Conservation (phyloP, 2,113 vertebrate genomes). For the Nyctibius bracteatus region DNA sequence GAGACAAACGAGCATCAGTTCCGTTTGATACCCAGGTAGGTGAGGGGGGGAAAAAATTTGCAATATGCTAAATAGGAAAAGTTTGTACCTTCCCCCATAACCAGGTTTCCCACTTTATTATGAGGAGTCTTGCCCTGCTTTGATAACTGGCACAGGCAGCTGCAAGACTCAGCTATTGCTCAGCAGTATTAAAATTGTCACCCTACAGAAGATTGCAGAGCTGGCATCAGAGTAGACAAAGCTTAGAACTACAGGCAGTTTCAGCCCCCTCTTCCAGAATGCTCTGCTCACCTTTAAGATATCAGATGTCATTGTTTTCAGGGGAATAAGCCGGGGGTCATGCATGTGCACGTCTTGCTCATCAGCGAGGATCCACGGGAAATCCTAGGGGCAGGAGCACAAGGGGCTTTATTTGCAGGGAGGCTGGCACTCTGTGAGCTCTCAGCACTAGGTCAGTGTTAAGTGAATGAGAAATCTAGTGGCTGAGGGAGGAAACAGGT, state of each 20-base stretch:
- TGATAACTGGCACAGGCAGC: not conserved
- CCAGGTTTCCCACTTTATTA: not conserved
- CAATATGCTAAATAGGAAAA: not conserved
- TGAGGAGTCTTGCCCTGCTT: not conserved
- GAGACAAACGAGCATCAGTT: not conserved
- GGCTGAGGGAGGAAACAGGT: not conserved
- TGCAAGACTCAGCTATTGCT: not conserved
- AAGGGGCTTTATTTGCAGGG: not conserved
- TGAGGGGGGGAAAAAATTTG: not conserved
- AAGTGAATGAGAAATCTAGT: not conserved
- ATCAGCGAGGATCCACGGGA: conserved; percentile 96
- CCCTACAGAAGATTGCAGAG: not conserved
- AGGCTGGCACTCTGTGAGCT: not conserved
- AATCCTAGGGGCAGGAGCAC: conserved; percentile 78
- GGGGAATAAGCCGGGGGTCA: conserved; percentile 89
- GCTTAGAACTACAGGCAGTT: not conserved
- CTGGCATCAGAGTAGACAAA: not conserved
- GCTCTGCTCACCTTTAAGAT: conserved; percentile 86
- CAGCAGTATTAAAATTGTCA: not conserved
- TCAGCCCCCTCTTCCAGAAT: not conserved
- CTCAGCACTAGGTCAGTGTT: not conserved
- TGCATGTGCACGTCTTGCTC: conserved; percentile 97
- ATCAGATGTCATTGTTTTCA: conserved; percentile 97
- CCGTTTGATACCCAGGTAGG: not conserved
- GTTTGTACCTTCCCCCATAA: not conserved